Percentiles rank a stretch among this genome's conserved stretches.
Conservation (phyloP, 2,797 vertebrate species). For the Thalassophryne amazonica region DNA sequence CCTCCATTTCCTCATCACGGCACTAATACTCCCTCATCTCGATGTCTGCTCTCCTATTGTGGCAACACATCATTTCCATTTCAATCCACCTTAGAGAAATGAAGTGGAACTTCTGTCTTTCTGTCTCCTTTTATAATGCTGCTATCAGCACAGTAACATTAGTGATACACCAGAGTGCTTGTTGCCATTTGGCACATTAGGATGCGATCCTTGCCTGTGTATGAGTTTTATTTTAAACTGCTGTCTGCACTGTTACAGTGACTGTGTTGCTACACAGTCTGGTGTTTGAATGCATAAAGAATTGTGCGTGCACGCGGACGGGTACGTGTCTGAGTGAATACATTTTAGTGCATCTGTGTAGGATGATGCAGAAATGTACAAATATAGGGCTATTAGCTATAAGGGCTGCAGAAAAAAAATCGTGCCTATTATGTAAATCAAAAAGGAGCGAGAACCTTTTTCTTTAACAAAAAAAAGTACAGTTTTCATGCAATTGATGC, state of each 20-base stretch:
- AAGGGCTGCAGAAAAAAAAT: slow-evolving; percentile 11
- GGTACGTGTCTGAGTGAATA: background rate
- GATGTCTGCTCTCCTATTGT: slow-evolving; percentile 68
- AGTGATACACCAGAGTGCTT: slow-evolving; percentile 49
- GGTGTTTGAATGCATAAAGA: slow-evolving; percentile 11
- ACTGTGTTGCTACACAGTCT: slow-evolving; percentile 12
- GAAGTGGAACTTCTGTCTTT: slow-evolving; percentile 62
- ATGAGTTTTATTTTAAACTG: slow-evolving; percentile 45
- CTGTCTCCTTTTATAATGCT: slow-evolving; percentile 44
- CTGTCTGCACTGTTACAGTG: slow-evolving; percentile 38
- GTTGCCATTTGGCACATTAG: slow-evolving; percentile 54
- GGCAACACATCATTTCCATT: slow-evolving; percentile 74
- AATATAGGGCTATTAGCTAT: slow-evolving; percentile 24
- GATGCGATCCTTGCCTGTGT: slow-evolving; percentile 19
- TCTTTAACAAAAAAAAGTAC: background rate
- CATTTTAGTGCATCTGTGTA: slow-evolving; percentile 2
- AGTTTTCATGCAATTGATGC: background rate
- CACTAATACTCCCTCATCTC: slow-evolving; percentile 75
- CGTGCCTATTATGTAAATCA: slow-evolving; percentile 21
- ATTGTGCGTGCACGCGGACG: slow-evolving; percentile 3
- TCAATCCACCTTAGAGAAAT: slow-evolving; percentile 77
- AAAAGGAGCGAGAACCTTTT: background rate
- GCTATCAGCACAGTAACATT: slow-evolving; percentile 56
- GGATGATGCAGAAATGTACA: slow-evolving; percentile 1
- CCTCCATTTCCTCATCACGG: slow-evolving; percentile 73